Evolutionary conservation across 1,140 invertebrate genomes (phyloP), one percentile per base, ranked within the genome.

Genomic region (Ceratina australensis): DNA sequence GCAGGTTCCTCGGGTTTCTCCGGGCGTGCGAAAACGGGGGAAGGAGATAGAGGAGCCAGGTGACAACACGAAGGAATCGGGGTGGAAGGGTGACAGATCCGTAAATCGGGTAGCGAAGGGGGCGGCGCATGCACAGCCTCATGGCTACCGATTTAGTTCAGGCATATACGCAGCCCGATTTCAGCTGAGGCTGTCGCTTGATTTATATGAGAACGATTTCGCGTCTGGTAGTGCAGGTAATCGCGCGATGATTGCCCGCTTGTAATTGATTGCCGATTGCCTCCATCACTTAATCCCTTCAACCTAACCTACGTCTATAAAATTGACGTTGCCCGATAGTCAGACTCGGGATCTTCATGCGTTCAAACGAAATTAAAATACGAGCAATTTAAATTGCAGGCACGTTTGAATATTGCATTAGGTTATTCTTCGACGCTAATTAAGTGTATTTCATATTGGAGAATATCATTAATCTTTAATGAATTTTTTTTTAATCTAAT

Each of bases 191-290:
- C 76, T 88, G 85, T 86, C 89, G 84, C 74, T 83, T 90, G 90
- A 92, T 92, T 90, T 91, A 90, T 90, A 86, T 80, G 87, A 88
- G 88, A 91, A 90, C 87, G 89, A 92, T 91, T 88, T 89, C 87
- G 81, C 80, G 85, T 84, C 82, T 87, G 85, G 59, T 72, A 74
- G 85, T 71, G 71, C 81, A 75, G 87, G 87, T 90, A 91, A 91
- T 90, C 88, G 83, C 71, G 66, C 86, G 85, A 87, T 87, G 85
- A 91, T 91, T 89, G 87, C 80, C 85, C 85, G 82, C 76, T 80
- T 78, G 86, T 90, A 89, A 91, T 91, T 91, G 89, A 91, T 91
- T 88, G 82, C 79, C 84, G 77, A 90, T 87, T 84, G 83, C 81
- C 68, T 79, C 68, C 83, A 75, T 83, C 78, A 80, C 80, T 78